Conservation (phyloP, 2,888 invertebrate genomes). For the Cephalotes varians region DNA sequence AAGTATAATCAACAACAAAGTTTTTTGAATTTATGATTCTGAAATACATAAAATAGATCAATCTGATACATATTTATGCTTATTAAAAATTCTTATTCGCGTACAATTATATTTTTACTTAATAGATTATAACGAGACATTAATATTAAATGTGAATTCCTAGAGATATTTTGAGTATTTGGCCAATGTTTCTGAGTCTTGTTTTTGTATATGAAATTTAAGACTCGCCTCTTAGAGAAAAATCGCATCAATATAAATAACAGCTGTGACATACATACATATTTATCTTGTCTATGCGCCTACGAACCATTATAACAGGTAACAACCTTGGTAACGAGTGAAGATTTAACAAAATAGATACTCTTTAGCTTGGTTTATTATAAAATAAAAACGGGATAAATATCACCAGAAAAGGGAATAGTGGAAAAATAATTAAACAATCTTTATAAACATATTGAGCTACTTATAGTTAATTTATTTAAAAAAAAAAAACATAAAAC, state of each 20-base stretch:
- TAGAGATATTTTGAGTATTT: neutral
- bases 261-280: constrained; percentile 34
- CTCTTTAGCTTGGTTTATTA: neutral
- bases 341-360: neutral
- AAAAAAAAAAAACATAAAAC: neutral
- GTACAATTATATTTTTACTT: neutral
- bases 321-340: neutral
- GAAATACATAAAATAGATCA: neutral
- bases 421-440: neutral
- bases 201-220: neutral
- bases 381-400: neutral
- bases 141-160: neutral
- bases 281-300: constrained; percentile 44
- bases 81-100: neutral
- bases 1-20: neutral
- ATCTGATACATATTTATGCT: neutral
- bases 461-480: neutral
- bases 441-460: neutral
- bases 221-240: constrained; percentile 45
- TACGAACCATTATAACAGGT: constrained; percentile 4
- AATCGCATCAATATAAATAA: constrained; percentile 58
- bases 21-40: neutral
- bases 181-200: neutral
- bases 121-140: neutral
- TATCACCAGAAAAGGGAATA: neutral